These are phyloP conservation scores for Gryllus longicercus DNA, from an alignment of 2,888 invertebrate genomes.

Conservation along the genomic window DNA sequence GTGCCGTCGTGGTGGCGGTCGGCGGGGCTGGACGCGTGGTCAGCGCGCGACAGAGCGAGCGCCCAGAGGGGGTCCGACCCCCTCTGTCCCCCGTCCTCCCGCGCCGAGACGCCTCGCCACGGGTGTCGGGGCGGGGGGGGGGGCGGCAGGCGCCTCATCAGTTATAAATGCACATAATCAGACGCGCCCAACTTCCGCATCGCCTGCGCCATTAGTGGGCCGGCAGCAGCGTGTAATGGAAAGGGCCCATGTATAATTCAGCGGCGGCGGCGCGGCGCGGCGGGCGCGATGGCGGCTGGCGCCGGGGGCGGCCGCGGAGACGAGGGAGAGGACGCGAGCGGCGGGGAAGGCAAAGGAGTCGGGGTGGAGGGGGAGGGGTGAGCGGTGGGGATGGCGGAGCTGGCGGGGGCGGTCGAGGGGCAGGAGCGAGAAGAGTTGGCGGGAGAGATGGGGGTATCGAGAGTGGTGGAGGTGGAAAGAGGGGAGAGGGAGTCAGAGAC, in stretches of 20 bases:
- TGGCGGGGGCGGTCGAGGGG: not conserved
- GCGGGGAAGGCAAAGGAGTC: not conserved
- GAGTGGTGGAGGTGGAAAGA: not conserved
- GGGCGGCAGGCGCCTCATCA: not conserved
- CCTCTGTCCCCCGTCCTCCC: too few species aligned
- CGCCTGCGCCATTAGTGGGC: not conserved
- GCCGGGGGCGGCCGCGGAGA: not conserved
- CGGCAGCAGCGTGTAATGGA: not conserved
- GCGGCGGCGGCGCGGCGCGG: not conserved
- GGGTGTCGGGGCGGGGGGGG: not conserved
- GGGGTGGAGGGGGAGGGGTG: not conserved
- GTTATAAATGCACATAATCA: conserved; percentile 17
- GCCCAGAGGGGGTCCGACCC: too few species aligned
- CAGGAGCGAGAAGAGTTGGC: not conserved
- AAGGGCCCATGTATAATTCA: conserved; percentile 18
- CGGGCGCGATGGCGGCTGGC: not conserved
- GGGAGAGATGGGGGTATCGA: not conserved
- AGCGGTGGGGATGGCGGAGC: not conserved
- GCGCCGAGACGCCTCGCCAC: too few species aligned
- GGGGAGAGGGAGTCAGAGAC: not conserved
- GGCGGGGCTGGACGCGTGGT: too few species aligned
- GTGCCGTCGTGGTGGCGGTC: too few species aligned
- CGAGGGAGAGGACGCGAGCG: not conserved
- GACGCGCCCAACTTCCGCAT: conserved; percentile 7
- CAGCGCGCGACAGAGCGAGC: too few species aligned